Evolutionary conservation across 2,113 vertebrate genomes (phyloP), one percentile per base, ranked within the genome.

Genomic region (Heptranchias perlo): DNA sequence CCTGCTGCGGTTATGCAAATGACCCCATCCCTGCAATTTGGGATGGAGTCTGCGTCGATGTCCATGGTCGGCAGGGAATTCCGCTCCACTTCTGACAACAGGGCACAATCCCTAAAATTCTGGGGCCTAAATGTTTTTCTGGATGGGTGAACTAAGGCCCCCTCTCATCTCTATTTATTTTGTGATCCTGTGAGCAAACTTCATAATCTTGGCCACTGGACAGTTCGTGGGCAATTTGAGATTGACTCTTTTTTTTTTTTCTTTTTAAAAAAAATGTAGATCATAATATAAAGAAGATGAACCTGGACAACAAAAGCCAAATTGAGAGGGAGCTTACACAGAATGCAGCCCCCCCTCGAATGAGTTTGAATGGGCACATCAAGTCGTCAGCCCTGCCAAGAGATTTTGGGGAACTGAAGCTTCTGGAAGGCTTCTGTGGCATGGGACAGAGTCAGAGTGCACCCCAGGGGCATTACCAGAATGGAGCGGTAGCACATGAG

Each of bases 241-340:
- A 39, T 39, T n/a, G 89, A 92, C 4, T 21, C 11, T 62, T 4
- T 13, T 62, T 64, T 64, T 61, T 1, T 47, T 16, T 95, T 3
- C 52, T 65, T 94, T 94, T 93, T 62, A 23, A 69, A 25, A 31
- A 39, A 89, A 87, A 94, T 39, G 39, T 94, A 39, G 61, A 65
- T 47, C 58, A 18, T 39, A 21, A 11, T 3, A 6, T 23, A 21
- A 69, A 2, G 25, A 49, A 52, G 47, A 99, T 99, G 98, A 98
- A 98, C 96, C 97, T 98, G 97, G 98, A 99, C 96, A 98, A 98
- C 97, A 98, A 98, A 96, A 97, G 96, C 97, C 98, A 97, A 78
- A 92, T 98, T 96, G 98, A 98, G 91, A 97, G 98, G 96, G 98
- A 99, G 96, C 96, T 98, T 97, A 97, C 98, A 31, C 98, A 97